Conservation (phyloP, 2,113 vertebrate genomes). For the Fregetta grallaria region DNA sequence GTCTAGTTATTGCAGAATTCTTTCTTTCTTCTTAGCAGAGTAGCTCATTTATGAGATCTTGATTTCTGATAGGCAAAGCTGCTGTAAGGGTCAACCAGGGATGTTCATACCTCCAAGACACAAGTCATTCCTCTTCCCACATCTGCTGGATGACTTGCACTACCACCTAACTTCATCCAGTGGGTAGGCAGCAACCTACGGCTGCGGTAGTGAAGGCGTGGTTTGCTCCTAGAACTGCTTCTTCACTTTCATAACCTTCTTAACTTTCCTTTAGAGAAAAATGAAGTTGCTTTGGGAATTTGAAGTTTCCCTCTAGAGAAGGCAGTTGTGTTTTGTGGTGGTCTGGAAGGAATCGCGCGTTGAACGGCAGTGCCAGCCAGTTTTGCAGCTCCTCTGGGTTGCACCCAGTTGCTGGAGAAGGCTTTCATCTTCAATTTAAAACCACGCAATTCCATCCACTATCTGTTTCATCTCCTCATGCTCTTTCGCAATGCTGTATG, state of each 20-base stretch:
- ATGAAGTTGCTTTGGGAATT: not conserved
- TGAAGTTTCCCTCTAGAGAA: not conserved
- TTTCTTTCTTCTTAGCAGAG: not conserved
- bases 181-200: accelerated
- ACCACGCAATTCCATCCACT: not conserved
- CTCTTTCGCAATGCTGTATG: not conserved
- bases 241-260: not conserved
- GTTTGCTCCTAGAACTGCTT: not conserved
- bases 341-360: not conserved
- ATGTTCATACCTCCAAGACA: not conserved
- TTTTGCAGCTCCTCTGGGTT: not conserved
- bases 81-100: not conserved
- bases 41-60: not conserved
- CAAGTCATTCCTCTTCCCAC: not conserved
- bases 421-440: not conserved
- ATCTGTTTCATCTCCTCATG: not conserved
- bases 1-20: not conserved
- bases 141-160: not conserved
- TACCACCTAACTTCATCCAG: not conserved
- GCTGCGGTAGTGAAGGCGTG: too few species aligned
- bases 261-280: not conserved
- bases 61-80: not conserved
- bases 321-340: not conserved
- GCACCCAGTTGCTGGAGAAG: not conserved
- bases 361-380: not conserved